Evolutionary conservation across 2,113 vertebrate genomes (phyloP).

Genomic region (Malaclemys terrapin): DNA sequence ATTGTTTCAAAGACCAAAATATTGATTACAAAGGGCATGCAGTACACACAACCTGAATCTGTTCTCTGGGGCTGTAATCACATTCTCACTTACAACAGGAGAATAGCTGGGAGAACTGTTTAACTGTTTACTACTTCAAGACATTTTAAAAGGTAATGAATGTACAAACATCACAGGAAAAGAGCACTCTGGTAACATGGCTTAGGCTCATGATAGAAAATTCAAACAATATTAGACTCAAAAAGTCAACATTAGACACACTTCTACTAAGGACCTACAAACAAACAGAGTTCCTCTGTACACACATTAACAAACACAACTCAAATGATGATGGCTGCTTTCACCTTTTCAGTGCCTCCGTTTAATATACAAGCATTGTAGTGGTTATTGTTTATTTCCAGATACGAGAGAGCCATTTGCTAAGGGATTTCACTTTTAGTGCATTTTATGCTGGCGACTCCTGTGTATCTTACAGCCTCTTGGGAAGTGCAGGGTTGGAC

Average conservation of each 20-base stretch:
- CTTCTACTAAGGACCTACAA: conserved; percentile 95
- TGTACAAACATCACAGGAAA: conserved; percentile 83
- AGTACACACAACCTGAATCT: neutral
- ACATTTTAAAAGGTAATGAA: conserved; percentile 79
- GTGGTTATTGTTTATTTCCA: conserved; percentile 3
- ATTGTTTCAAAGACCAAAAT: neutral
- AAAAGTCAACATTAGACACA: conserved; percentile 92
- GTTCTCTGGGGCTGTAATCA: neutral
- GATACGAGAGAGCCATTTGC: neutral
- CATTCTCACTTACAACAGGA: conserved; percentile 59
- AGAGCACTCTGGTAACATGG: conserved; percentile 81
- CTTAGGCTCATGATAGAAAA: conserved; percentile 90
- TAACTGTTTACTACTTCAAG: conserved; percentile 70
- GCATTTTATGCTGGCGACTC: neutral
- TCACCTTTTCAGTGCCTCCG: conserved; percentile 74
- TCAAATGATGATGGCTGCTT: conserved; percentile 82
- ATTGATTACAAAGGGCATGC: conserved; percentile 26
- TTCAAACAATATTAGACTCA: conserved; percentile 96
- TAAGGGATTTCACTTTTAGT: neutral
- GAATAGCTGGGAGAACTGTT: neutral
- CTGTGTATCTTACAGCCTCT: neutral
- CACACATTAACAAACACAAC: conserved; percentile 88
- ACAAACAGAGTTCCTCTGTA: conserved; percentile 93
- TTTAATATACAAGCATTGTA: neutral
- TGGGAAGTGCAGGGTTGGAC: neutral